Percentiles rank a stretch among this genome's conserved stretches.
Conservation (phyloP, 1,140 invertebrate species). For the Radopholus similis region DNA sequence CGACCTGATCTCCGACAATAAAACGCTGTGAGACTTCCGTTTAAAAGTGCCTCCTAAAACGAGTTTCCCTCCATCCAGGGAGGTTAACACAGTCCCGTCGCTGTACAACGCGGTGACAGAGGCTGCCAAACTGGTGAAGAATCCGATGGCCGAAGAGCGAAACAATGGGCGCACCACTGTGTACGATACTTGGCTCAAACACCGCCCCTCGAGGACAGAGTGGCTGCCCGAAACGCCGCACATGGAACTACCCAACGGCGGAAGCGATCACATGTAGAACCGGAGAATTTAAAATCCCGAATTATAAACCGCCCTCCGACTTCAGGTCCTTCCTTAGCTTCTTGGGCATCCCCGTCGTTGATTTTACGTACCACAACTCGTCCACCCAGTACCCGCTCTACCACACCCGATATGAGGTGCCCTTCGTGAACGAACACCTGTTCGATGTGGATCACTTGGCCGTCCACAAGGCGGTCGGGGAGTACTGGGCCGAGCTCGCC, state of each 20-base stretch:
- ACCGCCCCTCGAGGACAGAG: background rate
- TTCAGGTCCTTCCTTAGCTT: slow-evolving; percentile 54
- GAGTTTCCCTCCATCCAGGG: slow-evolving; percentile 30
- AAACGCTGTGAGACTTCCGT: slow-evolving; percentile 34
- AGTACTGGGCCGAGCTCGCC: slow-evolving; percentile 59
- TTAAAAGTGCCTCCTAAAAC: slow-evolving; percentile 37
- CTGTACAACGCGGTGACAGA: slow-evolving; percentile 46
- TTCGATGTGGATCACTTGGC: slow-evolving; percentile 56
- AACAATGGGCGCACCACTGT: slow-evolving; percentile 44
- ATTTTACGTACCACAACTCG: slow-evolving; percentile 44
- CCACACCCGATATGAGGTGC: slow-evolving; percentile 63
- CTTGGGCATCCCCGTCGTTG: slow-evolving; percentile 59
- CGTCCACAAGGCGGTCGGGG: slow-evolving; percentile 59
- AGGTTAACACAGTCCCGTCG: slow-evolving; percentile 45
- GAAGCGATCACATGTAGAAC: slow-evolving; percentile 53
- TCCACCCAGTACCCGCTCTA: slow-evolving; percentile 61
- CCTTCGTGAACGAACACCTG: slow-evolving; percentile 59
- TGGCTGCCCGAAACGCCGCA: slow-evolving; percentile 28
- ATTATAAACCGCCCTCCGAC: background rate
- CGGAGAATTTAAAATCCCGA: background rate
- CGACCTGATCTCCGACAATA: slow-evolving; percentile 43
- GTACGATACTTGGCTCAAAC: slow-evolving; percentile 51
- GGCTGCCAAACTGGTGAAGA: slow-evolving; percentile 51
- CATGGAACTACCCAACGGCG: slow-evolving; percentile 55
- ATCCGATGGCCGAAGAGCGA: slow-evolving; percentile 45